Evolutionary conservation across 2,113 vertebrate species (phyloP).

Genomic region (Amia ocellicauda): DNA sequence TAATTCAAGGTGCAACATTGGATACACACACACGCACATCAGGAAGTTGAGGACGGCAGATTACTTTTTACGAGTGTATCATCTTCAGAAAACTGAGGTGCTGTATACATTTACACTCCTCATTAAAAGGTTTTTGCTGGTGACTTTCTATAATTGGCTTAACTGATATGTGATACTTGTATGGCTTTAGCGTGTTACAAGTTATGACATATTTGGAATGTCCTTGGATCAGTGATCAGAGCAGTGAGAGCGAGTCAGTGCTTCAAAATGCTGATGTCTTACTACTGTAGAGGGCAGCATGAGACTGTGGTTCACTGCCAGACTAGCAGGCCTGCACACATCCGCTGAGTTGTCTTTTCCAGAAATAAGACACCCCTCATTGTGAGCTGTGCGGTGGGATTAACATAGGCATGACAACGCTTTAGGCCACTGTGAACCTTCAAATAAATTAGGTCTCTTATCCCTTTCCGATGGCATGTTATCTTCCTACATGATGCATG

Average conservation of each 20-base stretch:
- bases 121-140: conserved; percentile 19
- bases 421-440: conserved; percentile 46
- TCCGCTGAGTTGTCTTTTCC: neutral
- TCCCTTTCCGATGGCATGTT: conserved; percentile 45
- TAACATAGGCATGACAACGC: conserved; percentile 57
- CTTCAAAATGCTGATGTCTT: conserved; percentile 10
- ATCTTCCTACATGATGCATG: conserved; percentile 53
- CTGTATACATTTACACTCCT: conserved; percentile 20
- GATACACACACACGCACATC: neutral
- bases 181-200: conserved; percentile 35
- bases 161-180: conserved; percentile 45
- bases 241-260: neutral
- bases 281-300: conserved; percentile 74
- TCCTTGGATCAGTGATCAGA: conserved; percentile 32
- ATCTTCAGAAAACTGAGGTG: conserved; percentile 16
- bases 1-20: too few species aligned
- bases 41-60: neutral
- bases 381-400: conserved; percentile 52
- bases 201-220: conserved; percentile 44
- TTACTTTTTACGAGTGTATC: conserved; percentile 14
- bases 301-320: conserved; percentile 41
- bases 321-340: neutral
- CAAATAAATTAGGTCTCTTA: conserved; percentile 41
- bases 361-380: conserved; percentile 55
- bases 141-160: conserved; percentile 31